Evolutionary conservation across 2,888 invertebrate genomes (phyloP).

Genomic region (Idaea dimidiata): DNA sequence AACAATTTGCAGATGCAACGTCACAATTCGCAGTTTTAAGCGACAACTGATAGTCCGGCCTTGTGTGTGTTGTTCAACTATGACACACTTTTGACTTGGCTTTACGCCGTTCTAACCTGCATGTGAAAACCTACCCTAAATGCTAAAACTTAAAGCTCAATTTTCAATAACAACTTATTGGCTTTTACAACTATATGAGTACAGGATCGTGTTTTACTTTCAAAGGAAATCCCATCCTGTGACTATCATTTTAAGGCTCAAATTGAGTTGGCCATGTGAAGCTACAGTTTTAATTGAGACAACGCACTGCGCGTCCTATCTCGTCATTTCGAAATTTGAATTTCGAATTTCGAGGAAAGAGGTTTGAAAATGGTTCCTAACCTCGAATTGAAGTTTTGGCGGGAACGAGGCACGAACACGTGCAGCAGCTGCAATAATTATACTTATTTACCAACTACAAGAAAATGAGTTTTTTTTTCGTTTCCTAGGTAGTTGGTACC

Average conservation of each 20-base stretch:
- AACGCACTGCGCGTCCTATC: constrained; percentile 57
- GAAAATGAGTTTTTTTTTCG: too few species aligned
- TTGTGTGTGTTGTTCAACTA: constrained; percentile 76
- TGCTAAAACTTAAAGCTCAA: constrained; percentile 20
- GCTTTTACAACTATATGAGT: neutral
- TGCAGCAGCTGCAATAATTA: too few species aligned
- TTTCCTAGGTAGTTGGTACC: too few species aligned
- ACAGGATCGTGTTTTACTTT: neutral
- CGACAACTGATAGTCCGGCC: constrained; percentile 73
- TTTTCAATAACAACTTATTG: constrained; percentile 15
- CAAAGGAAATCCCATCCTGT: neutral
- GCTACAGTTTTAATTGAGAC: constrained; percentile 56
- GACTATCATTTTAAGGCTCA: neutral
- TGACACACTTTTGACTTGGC: constrained; percentile 80
- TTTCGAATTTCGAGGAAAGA: constrained; percentile 60
- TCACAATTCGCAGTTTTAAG: constrained; percentile 64
- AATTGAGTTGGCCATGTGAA: constrained; percentile 2
- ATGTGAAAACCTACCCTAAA: constrained; percentile 50
- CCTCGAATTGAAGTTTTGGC: neutral
- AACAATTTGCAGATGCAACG: neutral
- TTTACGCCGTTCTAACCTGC: constrained; percentile 58
- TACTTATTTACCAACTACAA: too few species aligned
- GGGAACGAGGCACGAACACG: neutral
- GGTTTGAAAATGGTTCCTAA: neutral
- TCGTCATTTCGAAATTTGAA: constrained; percentile 64